phyloP scores from a whole-genome alignment of 2,888 invertebrate species.

The Polydrusus cervinus region DNA sequence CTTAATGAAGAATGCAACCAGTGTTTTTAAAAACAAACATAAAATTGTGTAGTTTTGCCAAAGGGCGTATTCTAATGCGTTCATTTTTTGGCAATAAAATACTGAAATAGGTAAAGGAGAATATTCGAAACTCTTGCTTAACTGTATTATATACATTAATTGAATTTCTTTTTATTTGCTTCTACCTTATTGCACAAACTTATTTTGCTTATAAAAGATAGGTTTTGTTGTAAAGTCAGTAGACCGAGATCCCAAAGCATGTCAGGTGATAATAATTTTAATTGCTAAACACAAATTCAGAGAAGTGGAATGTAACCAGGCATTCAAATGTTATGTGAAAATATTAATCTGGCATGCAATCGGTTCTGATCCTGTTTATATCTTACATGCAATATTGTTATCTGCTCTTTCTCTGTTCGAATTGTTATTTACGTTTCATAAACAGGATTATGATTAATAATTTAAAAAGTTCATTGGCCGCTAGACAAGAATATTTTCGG shows the following conservation, averaged over 20 bases:
- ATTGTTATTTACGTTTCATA: slow-evolving; percentile 22
- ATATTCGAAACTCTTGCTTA: too few relatives aligned
- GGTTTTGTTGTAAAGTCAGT: slow-evolving; percentile 21
- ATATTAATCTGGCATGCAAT: slow-evolving; percentile 42
- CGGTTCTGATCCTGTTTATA: slow-evolving; percentile 23
- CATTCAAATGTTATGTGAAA: slow-evolving; percentile 40
- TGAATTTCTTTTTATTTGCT: not conserved
- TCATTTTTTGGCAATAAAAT: too few relatives aligned
- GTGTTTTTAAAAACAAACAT: too few relatives aligned
- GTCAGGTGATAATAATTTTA: slow-evolving; percentile 42
- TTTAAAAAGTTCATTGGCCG: slow-evolving; percentile 13
- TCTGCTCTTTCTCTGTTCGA: slow-evolving; percentile 12
- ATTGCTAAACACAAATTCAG: slow-evolving; percentile 41
- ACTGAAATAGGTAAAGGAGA: too few relatives aligned
- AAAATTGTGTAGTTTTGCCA: too few relatives aligned
- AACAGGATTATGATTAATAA: slow-evolving; percentile 16
- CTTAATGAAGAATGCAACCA: too few relatives aligned
- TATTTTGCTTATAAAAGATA: not conserved
- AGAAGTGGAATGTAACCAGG: slow-evolving; percentile 26
- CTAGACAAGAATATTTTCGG: not conserved
- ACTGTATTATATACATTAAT: not conserved
- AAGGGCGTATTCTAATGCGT: too few relatives aligned
- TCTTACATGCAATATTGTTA: slow-evolving; percentile 33
- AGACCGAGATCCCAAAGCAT: slow-evolving; percentile 24
- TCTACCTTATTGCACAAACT: too few relatives aligned